Base-by-base conservation (phyloP, 2,113 vertebrate genomes). In the Xiphophorus hellerii region DNA sequence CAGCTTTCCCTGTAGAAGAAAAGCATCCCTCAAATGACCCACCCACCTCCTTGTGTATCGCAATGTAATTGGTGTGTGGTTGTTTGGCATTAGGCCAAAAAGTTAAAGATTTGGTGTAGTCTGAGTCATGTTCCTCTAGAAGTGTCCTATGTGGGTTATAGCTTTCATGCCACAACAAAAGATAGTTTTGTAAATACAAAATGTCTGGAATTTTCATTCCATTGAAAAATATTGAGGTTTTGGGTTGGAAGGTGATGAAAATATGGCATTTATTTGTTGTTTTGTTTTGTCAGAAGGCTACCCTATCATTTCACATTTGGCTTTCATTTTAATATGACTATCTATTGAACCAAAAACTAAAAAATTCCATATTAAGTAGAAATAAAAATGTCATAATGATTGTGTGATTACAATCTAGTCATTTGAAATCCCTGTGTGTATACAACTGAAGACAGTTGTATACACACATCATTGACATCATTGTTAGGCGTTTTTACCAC, bases 391-490 rank as follows among this genome's bases (percentile, higher is more conserved):
- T 51, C 15, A 8, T 54, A 22, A 54, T 9, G 48, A 20, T 54
- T 20, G 6, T 8, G 48, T 54, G 6, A 25, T 39, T 42, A 37
- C 30, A 42, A 42, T 69, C 27, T 51, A 54, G 64, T 37, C 9
- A 37, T 25, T 54, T 30, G 33, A 27, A 8, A 10, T 37, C 35
- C 66, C 69, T 33, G 30, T 61, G 27, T 64, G 51, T 25, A 54
- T n/a, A 58, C 20, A 58, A 58, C 15, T 75, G 51, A 64, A 76
- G 42, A 66, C 51, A 66, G 54, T n/a, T n/a, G n/a, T n/a, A n/a
- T n/a, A n/a, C n/a, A n/a, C n/a, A n/a, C n/a, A n/a, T n/a, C n/a
- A n/a, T n/a, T n/a, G n/a, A n/a, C 69, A 37, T 71, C 74, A 72
- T 76, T 81, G 70, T 64, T 60, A 12, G 25, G 14, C 4, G 28